phyloP scores from a whole-genome alignment of 2,113 vertebrate genomes.

The Xenus cinereus region DNA sequence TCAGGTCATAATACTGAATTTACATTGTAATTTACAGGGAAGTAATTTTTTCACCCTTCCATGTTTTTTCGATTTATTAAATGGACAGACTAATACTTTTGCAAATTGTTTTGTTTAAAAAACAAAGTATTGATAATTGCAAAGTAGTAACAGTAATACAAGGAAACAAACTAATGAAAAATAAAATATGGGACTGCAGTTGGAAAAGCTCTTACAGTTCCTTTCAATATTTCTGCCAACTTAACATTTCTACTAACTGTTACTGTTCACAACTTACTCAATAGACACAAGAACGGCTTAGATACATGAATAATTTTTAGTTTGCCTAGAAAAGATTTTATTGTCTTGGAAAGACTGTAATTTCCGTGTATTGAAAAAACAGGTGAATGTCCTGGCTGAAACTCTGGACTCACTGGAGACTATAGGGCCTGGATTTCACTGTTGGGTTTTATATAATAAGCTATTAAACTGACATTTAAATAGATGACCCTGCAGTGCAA shows the following conservation, averaged over 20 bases:
- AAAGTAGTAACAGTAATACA: neutral
- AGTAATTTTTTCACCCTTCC: neutral
- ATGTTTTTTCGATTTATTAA: neutral
- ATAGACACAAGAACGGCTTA: neutral
- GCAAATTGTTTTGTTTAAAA: neutral
- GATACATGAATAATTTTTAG: neutral
- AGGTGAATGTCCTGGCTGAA: neutral
- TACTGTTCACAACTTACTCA: neutral
- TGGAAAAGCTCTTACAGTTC: neutral
- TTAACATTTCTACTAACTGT: neutral
- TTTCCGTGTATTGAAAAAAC: neutral
- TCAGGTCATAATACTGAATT: neutral
- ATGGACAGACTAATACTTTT: neutral
- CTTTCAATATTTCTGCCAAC: neutral
- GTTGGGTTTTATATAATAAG: neutral
- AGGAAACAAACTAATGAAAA: neutral
- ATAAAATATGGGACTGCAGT: neutral
- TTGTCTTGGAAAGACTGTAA: neutral
- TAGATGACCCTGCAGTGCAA: neutral
- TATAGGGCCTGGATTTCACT: neutral
- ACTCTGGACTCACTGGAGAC: neutral
- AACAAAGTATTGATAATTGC: neutral
- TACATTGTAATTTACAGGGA: neutral
- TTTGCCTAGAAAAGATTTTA: neutral
- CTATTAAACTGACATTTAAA: constrained; percentile 3